Conservation (phyloP, 1,140 invertebrate species). For the Trichonephila clavipes region DNA sequence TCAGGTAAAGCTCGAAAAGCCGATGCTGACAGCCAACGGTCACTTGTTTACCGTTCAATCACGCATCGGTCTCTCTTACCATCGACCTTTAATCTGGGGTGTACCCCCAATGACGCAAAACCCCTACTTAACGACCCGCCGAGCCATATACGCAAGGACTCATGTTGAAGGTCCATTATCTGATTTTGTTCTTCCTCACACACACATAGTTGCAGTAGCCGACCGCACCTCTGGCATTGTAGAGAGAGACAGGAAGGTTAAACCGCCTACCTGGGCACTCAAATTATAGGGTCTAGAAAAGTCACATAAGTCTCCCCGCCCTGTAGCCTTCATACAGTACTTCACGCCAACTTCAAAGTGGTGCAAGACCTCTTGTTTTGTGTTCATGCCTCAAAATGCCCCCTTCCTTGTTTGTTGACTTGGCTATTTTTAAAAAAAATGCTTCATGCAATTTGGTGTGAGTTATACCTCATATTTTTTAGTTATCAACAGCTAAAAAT, state of each 20-base stretch:
- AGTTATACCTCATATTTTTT: too few relatives aligned
- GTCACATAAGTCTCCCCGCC: slow-evolving; percentile 28
- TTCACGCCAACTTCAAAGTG: slow-evolving; percentile 28
- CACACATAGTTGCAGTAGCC: slow-evolving; percentile 30
- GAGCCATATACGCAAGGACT: not conserved
- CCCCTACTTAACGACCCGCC: slow-evolving; percentile 39
- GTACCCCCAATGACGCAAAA: slow-evolving; percentile 19
- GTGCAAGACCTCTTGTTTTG: not conserved
- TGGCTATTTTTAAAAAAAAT: not conserved
- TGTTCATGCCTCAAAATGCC: not conserved
- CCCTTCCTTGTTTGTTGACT: not conserved
- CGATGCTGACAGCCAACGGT: slow-evolving; percentile 39
- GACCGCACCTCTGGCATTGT: slow-evolving; percentile 17
- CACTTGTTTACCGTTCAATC: slow-evolving; percentile 45
- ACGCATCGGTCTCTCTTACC: not conserved
- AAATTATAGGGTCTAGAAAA: slow-evolving; percentile 57
- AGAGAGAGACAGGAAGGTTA: slow-evolving; percentile 1
- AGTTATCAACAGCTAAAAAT: too few relatives aligned
- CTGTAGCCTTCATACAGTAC: slow-evolving; percentile 31
- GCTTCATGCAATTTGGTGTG: too few relatives aligned
- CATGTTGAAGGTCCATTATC: slow-evolving; percentile 28
- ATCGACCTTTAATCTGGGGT: slow-evolving; percentile 21
- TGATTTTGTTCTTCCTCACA: slow-evolving; percentile 43
- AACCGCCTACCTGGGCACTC: slow-evolving; percentile 32
- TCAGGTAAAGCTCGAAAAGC: not conserved